Evolutionary conservation across 2,888 invertebrate genomes (phyloP).

Genomic region (Nebria salina): DNA sequence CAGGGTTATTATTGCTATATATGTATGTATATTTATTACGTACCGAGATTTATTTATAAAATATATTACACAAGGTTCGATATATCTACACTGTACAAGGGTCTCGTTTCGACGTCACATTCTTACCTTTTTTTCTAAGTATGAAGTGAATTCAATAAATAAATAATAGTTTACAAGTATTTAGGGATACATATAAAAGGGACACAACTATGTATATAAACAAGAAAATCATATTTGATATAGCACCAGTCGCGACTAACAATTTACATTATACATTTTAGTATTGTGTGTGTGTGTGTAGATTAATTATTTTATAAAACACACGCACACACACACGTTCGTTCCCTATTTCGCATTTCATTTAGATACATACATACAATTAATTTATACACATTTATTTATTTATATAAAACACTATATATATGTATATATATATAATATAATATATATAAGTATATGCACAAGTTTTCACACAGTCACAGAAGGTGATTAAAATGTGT

Average conservation of each 20-base stretch:
- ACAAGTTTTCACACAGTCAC: slow-evolving; percentile 24
- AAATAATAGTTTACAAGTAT: slow-evolving; percentile 51
- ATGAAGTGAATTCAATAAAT: slow-evolving; percentile 52
- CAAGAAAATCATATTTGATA: slow-evolving; percentile 58
- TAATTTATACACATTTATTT: slow-evolving; percentile 14
- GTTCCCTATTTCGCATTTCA: background rate
- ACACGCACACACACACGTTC: background rate
- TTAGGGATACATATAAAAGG: slow-evolving; percentile 55
- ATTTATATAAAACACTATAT: slow-evolving; percentile 29
- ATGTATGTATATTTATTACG: slow-evolving; percentile 53
- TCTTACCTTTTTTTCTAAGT: slow-evolving; percentile 54
- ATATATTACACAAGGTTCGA: slow-evolving; percentile 62
- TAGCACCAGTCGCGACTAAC: slow-evolving; percentile 64
- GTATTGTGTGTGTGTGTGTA: background rate
- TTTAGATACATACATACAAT: background rate
- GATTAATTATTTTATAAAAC: slow-evolving; percentile 2
- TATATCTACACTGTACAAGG: slow-evolving; percentile 65
- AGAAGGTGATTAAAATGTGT: slow-evolving; percentile 6
- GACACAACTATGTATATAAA: slow-evolving; percentile 49
- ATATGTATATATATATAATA: background rate
- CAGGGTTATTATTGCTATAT: slow-evolving; percentile 30
- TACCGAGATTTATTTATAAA: slow-evolving; percentile 63
- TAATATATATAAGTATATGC: slow-evolving; percentile 30
- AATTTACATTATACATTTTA: slow-evolving; percentile 55
- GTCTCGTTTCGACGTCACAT: slow-evolving; percentile 36